These are phyloP conservation scores for Stichopus chloronotus DNA, from an alignment of 35 echinoderm and acorn worm species.

Conservation along the genomic window DNA sequence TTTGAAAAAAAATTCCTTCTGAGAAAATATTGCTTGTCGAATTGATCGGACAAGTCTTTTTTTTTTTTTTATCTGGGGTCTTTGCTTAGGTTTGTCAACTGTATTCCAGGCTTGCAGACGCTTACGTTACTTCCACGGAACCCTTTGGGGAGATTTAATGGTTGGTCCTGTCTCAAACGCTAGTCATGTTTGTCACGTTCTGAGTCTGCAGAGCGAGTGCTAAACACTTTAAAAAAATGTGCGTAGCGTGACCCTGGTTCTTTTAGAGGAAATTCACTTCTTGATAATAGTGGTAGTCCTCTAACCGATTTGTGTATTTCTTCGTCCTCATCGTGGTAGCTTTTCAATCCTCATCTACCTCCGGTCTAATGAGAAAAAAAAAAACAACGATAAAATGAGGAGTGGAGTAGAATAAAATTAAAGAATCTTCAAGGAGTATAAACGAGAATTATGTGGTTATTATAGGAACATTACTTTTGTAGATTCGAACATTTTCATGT, in stretches of 20 bases:
- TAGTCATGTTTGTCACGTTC: slow-evolving; percentile 38
- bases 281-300: neutral
- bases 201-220: slow-evolving; percentile 20
- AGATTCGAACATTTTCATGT: no score
- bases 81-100: neutral
- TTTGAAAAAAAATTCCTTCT: neutral
- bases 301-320: neutral
- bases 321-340: neutral
- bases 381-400: no score
- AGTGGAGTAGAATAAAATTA: no score
- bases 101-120: slow-evolving; percentile 36
- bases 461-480: no score
- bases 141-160: slow-evolving; percentile 50
- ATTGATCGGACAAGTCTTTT: slow-evolving; percentile 1
- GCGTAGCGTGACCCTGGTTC: slow-evolving; percentile 6
- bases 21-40: neutral
- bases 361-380: no score
- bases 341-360: no score
- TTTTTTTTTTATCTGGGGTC: neutral
- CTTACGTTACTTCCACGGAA: neutral
- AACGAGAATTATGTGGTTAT: no score
- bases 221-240: slow-evolving; percentile 16
- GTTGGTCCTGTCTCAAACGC: slow-evolving; percentile 8
- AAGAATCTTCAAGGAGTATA: no score
- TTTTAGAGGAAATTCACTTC: neutral